Percentiles rank a stretch among this genome's conserved stretches.
phyloP scores from a whole-genome alignment of 92 coral and sea anemone genomes.

The Palythoa grandis region DNA sequence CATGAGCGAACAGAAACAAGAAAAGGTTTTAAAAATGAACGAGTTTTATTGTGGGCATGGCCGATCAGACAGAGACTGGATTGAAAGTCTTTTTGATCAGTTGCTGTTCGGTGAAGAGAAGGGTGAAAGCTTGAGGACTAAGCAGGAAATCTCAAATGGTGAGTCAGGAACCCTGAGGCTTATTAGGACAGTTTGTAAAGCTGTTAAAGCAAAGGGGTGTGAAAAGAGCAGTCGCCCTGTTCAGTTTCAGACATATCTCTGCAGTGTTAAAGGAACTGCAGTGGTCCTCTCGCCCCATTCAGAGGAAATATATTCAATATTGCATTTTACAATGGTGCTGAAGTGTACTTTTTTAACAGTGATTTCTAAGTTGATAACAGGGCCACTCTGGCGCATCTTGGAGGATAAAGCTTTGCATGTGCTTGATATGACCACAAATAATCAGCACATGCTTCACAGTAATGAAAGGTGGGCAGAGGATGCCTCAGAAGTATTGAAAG shows the following conservation, averaged over 20 bases:
- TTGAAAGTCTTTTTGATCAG: constrained; percentile 50
- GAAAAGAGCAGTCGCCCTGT: constrained; percentile 37
- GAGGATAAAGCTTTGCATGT: constrained; percentile 36
- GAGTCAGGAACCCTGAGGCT: constrained; percentile 44
- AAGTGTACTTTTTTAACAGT: constrained; percentile 10
- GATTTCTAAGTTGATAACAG: constrained; percentile 35
- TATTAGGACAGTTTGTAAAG: constrained; percentile 50
- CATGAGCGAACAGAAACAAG: neutral
- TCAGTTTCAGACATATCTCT: constrained; percentile 28
- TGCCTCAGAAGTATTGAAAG: constrained; percentile 46
- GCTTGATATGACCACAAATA: constrained; percentile 40
- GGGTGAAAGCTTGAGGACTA: constrained; percentile 24
- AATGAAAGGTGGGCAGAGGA: constrained; percentile 38
- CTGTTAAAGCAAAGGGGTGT: constrained; percentile 16
- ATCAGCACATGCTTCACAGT: constrained; percentile 22
- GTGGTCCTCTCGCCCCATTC: constrained; percentile 37
- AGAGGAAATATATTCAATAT: constrained; percentile 38
- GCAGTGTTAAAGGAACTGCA: neutral
- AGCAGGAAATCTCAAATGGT: constrained; percentile 33
- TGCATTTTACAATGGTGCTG: constrained; percentile 46
- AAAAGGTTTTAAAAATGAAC: constrained; percentile 29
- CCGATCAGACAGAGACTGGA: constrained; percentile 36
- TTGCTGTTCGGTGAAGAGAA: constrained; percentile 40
- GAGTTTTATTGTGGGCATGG: constrained; percentile 40
- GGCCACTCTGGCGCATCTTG: constrained; percentile 41